Evolutionary conservation across 2,113 vertebrate genomes (phyloP), one percentile per base, ranked within the genome.

Genomic region (human (Homo sapiens)): DNA sequence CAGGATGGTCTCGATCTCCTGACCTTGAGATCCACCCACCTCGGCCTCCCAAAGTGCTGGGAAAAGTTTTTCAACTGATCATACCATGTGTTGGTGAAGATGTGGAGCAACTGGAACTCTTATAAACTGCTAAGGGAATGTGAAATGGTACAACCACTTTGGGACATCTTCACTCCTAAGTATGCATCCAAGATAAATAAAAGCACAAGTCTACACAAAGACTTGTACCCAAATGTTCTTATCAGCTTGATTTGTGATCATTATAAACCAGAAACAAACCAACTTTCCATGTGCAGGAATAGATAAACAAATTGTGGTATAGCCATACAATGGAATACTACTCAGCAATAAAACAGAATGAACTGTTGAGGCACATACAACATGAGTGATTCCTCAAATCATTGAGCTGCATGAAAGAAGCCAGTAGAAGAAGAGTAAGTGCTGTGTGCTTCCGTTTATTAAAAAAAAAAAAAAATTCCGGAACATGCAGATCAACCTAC

Each of bases 61-160:
- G 45, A 45, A 45, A 45, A 45, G 45, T 45, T 45, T 45, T 6
- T 16, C 20, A 61, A 64, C 79, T n/a, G 40, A 70, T 35, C 27
- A 12, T 5, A 61, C 5, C 32, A n/a, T 23, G 52, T 18, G 8
- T 9, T 18, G 20, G 52, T 5, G 64, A 64, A 6, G 30, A 11
- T 6, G 32, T 13, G 61, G 27, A 38, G 3, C 8, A 64, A 57
- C 6, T 3, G 5, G 40, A 64, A 17, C 5, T 8, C 59, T 9
- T 23, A 20, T 17, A 2, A 81, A 12, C 25, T 57, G 12, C 18
- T 18, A 3, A 10, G 4, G 1, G 3, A 8, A 30, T 27, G 12
- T 17, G 32, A 59, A 50, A 81, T 5, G 14, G 18, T 13, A 7
- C 27, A 48, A 55, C 8, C 30, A 75, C 5, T 18, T 45, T 6